Evolutionary conservation across 2,113 vertebrate species (phyloP).

Genomic region (Ceyx cyanopectus): DNA sequence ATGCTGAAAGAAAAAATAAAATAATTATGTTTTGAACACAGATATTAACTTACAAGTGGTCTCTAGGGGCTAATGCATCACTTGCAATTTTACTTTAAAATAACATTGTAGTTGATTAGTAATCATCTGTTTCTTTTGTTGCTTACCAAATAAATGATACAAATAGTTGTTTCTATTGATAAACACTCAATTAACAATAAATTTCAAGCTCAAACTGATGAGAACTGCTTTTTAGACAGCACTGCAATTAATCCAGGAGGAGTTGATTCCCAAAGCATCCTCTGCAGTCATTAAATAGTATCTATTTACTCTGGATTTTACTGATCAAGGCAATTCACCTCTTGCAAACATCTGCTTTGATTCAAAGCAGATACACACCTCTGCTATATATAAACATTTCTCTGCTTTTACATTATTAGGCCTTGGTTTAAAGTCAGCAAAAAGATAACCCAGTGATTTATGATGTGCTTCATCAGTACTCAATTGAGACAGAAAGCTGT

Average conservation of each 20-base stretch:
- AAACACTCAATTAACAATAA: background rate
- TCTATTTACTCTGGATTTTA: conserved; percentile 14
- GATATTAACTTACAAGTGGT: background rate
- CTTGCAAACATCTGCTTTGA: conserved; percentile 11
- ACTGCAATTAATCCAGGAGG: background rate
- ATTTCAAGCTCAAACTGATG: background rate
- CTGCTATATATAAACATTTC: background rate
- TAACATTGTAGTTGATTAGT: background rate
- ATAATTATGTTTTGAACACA: conserved; percentile 22
- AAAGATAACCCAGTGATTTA: background rate
- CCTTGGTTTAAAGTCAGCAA: background rate
- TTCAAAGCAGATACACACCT: background rate
- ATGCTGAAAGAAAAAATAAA: conserved; percentile 24
- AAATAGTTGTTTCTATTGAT: background rate
- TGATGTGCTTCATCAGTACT: background rate
- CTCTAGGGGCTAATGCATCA: background rate
- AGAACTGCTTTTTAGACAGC: background rate
- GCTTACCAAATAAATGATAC: background rate
- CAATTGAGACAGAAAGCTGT: background rate
- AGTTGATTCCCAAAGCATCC: background rate
- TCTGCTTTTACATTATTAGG: background rate
- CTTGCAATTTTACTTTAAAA: conserved; percentile 14
- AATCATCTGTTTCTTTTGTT: background rate
- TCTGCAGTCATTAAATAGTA: background rate
- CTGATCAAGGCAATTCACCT: background rate